Evolutionary conservation across 2,888 invertebrate genomes (phyloP), one percentile per base, ranked within the genome.

Genomic region (Nebria salina): DNA sequence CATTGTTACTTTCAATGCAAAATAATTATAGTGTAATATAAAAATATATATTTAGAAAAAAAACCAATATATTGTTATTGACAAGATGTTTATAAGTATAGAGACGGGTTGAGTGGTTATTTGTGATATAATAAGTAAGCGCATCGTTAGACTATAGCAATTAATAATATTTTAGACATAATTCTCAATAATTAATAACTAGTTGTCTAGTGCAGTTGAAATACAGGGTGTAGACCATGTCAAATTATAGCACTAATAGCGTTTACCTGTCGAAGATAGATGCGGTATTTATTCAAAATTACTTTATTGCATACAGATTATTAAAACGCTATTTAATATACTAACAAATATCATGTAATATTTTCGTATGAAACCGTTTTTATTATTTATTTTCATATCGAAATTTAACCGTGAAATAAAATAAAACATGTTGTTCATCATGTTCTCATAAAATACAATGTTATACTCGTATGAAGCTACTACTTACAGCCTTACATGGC

Each of bases 401-500:
- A 34, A 34, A 34, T 34, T 54, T 8, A 54, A 54, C 8, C 13
- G 13, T 7, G 54, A 54, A 8, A 54, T 11, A 54, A 54, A 54
- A 8, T 11, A 54, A 8, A 54, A 11, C 54, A 70, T n/a, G 66
- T 70, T 25, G 11, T 11, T 26, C 70, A 34, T 70, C n/a, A 20
- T 26, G 70, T 70, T 72, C 54, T 65, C 78, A 73, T 65, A 41
- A 65, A 54, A 8, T 54, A 54, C 54, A 8, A 34, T 73, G 73
- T 73, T 65, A 20, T 20, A 20, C 20, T 20, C 20, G 20, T 78
- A 34, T 34, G 34, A 4, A 4, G 34, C 34, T 34, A 34, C 34
- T 34, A 54, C 54, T 11, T 54, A 54, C 54, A 54, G 54, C 78
- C 78, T 34, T 78, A 78, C 73, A 78, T 73, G 78, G 78, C 72